These are phyloP conservation scores for Anodontia alba DNA, from an alignment of 2,888 invertebrate genomes.

Conservation along the genomic window DNA sequence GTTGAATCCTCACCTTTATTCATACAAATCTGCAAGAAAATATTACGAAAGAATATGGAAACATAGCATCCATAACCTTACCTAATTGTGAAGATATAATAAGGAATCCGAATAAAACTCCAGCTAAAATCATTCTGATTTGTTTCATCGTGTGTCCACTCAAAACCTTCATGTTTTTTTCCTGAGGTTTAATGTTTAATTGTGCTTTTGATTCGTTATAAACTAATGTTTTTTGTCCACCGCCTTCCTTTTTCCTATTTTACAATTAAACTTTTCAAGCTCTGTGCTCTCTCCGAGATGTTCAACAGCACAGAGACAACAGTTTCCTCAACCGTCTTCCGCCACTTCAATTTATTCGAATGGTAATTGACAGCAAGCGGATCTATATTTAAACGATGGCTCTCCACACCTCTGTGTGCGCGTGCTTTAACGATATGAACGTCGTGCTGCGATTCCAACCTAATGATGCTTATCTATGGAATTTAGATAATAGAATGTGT, in stretches of 20 bases:
- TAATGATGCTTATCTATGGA: slow-evolving; percentile 10
- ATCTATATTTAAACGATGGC: background rate
- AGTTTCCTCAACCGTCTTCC: background rate
- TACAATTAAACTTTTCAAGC: too few species aligned
- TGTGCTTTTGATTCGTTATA: background rate
- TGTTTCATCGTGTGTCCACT: slow-evolving; percentile 33
- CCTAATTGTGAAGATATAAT: slow-evolving; percentile 48
- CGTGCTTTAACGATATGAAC: background rate
- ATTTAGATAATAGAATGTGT: slow-evolving; percentile 4
- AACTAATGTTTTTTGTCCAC: too few species aligned
- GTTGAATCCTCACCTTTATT: too few species aligned
- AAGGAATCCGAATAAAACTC: slow-evolving; percentile 31
- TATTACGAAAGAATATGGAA: too few species aligned
- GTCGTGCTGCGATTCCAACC: background rate
- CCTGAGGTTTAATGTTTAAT: slow-evolving; percentile 22
- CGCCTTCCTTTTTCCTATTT: too few species aligned
- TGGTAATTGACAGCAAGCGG: background rate
- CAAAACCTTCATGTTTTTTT: slow-evolving; percentile 29
- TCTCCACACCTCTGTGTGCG: background rate
- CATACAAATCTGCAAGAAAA: too few species aligned
- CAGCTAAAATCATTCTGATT: slow-evolving; percentile 32
- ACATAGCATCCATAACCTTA: slow-evolving; percentile 26
- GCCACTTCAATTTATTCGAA: background rate
- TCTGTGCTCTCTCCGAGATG: too few species aligned
- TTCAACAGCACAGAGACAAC: too few species aligned